Conservation (phyloP, 2,888 invertebrate genomes). For the Drosophila infuscata region DNA sequence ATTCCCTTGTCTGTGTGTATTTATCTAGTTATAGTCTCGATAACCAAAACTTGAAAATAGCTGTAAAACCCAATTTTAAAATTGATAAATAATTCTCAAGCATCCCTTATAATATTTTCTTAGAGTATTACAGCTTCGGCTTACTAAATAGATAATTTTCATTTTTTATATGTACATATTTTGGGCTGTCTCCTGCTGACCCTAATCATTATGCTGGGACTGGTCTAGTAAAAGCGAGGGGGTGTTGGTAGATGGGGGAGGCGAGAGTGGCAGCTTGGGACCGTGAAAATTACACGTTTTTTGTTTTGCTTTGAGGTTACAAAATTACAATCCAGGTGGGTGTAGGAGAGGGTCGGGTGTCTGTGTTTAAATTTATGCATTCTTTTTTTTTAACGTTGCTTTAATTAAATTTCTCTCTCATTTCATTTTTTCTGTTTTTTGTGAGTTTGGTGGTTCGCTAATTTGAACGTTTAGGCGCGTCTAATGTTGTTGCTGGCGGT, state of each 20-base stretch:
- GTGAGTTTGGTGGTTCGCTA: constrained; percentile 56
- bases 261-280: constrained; percentile 59
- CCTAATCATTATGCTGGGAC: constrained; percentile 76
- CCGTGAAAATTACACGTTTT: constrained; percentile 78
- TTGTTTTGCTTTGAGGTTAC: constrained; percentile 60
- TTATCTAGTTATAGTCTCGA: too few species aligned
- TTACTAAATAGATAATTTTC: constrained; percentile 2
- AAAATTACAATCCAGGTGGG: constrained; percentile 68
- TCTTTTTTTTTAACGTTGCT: constrained; percentile 64
- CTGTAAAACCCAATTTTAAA: too few species aligned
- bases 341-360: constrained; percentile 18
- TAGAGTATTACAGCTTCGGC: constrained; percentile 44
- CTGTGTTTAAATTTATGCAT: constrained; percentile 69
- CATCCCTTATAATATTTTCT: not conserved
- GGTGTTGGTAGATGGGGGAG: constrained; percentile 11
- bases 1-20: not conserved
- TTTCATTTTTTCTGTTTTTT: constrained; percentile 27
- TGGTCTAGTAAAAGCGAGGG: constrained; percentile 57
- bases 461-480: constrained; percentile 76
- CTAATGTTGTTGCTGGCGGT: constrained; percentile 64
- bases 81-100: too few species aligned
- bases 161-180: constrained; percentile 2
- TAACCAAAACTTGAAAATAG: too few species aligned
- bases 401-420: constrained; percentile 76
- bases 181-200: constrained; percentile 58